A percentile compares a stretch with the other conserved stretches of the same genome.
Conservation (phyloP, 2,888 invertebrate genomes). For the Euproctis similis region DNA sequence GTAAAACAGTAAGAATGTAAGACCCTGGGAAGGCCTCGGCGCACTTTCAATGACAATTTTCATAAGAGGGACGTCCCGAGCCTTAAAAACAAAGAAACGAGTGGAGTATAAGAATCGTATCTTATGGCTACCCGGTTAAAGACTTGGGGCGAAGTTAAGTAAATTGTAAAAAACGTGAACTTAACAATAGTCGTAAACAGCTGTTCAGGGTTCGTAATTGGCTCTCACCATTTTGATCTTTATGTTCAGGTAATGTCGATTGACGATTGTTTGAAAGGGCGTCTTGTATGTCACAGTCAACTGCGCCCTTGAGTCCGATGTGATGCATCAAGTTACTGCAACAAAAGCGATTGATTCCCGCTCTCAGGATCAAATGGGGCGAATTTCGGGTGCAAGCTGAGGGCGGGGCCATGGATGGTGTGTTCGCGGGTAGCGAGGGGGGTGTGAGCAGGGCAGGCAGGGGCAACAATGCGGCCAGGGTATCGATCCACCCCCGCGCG, state of each 20-base stretch:
- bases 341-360: conserved; percentile 69
- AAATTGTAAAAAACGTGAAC: conserved; percentile 26
- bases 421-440: conserved; percentile 27
- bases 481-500: conserved; percentile 63
- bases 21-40: too few relatives aligned
- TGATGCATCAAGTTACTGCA: conserved; percentile 59
- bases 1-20: too few relatives aligned
- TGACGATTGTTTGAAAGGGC: conserved; percentile 8
- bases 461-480: conserved; percentile 70
- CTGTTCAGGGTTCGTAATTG: conserved; percentile 16
- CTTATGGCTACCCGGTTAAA: too few relatives aligned
- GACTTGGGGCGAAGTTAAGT: too few relatives aligned
- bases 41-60: too few relatives aligned
- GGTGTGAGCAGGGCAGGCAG: conserved; percentile 29
- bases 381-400: conserved; percentile 59
- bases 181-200: conserved; percentile 23
- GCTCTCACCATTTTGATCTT: conserved; percentile 10
- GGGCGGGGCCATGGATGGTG: conserved; percentile 37
- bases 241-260: conserved; percentile 11
- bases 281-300: conserved; percentile 16
- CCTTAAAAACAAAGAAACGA: too few relatives aligned
- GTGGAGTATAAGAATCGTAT: too few relatives aligned
- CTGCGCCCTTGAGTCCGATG: conserved; percentile 29
- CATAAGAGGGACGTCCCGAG: too few relatives aligned
- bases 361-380: conserved; percentile 68